A percentile compares a stretch with the other conserved stretches of the same genome.
phyloP scores from a whole-genome alignment of 2,113 vertebrate species.

The Cnemophilus loriae region DNA sequence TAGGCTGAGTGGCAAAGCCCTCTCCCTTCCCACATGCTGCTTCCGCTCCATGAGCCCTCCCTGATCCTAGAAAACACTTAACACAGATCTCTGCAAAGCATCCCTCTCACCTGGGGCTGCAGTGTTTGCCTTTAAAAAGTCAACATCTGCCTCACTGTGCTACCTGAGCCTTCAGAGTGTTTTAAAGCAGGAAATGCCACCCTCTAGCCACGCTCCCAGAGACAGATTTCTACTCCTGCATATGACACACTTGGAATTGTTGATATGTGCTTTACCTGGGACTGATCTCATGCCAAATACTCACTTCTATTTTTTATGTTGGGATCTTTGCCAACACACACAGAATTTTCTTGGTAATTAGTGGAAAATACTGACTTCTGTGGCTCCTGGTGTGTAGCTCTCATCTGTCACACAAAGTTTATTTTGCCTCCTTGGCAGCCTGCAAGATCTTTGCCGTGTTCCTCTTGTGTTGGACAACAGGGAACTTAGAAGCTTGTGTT shows the following conservation, averaged over 20 bases:
- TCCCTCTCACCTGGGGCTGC: neutral
- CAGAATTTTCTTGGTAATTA: slow-evolving; percentile 4
- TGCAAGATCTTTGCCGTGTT: neutral
- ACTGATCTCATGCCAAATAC: neutral
- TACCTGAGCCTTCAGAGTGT: neutral
- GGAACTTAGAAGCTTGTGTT: neutral
- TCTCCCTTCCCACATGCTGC: neutral
- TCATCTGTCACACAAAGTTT: neutral
- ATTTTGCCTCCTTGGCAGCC: neutral
- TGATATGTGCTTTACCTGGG: neutral
- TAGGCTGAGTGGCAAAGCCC: neutral
- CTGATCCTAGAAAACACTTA: neutral
- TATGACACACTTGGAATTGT: neutral
- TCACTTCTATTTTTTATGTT: neutral
- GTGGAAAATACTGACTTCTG: slow-evolving; percentile 18
- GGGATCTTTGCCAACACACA: neutral
- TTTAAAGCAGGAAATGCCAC: neutral
- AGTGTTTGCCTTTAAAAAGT: neutral
- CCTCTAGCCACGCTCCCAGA: neutral
- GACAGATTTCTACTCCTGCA: neutral
- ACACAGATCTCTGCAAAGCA: neutral
- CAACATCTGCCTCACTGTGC: neutral
- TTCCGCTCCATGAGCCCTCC: neutral
- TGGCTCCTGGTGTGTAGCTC: neutral
- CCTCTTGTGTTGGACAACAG: neutral